phyloP scores from a whole-genome alignment of 1,140 invertebrate genomes.

The Diorhabda elongata region DNA sequence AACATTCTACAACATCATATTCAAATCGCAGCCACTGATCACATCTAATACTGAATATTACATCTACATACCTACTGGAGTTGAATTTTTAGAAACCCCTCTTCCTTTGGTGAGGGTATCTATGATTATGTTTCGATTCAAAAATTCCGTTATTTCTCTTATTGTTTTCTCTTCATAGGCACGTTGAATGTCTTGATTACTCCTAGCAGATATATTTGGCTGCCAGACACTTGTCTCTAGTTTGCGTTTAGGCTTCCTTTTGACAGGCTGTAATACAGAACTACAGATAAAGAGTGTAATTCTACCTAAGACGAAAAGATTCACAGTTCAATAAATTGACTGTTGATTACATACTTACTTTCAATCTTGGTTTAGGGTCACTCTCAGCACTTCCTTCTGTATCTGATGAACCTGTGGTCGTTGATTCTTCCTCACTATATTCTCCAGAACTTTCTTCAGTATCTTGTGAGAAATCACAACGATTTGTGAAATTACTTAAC shows the following conservation, averaged over 20 bases:
- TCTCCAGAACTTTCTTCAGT: conserved; percentile 32
- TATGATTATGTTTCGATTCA: conserved; percentile 51
- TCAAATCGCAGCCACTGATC: no score
- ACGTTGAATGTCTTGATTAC: conserved; percentile 80
- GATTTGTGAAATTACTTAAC: conserved; percentile 50
- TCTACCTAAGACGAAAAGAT: no score
- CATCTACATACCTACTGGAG: conserved; percentile 52
- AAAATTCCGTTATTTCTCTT: conserved; percentile 61
- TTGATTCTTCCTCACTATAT: conserved; percentile 32
- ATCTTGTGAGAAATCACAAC: conserved; percentile 8
- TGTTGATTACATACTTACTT: background rate
- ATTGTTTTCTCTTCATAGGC: conserved; percentile 73
- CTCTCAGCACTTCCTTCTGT: conserved; percentile 33
- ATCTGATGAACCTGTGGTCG: conserved; percentile 23
- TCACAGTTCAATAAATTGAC: no score
- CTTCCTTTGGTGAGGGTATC: conserved; percentile 4
- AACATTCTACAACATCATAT: no score
- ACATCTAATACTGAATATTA: no score
- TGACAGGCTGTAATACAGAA: conserved; percentile 15
- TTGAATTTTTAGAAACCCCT: conserved; percentile 28
- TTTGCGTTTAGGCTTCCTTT: conserved; percentile 28
- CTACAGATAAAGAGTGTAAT: background rate
- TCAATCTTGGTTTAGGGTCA: conserved; percentile 19
- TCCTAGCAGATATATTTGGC: conserved; percentile 65
- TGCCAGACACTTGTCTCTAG: conserved; percentile 61